Conservation (phyloP, 2,797 vertebrate genomes). For the Buceros bicornis region DNA sequence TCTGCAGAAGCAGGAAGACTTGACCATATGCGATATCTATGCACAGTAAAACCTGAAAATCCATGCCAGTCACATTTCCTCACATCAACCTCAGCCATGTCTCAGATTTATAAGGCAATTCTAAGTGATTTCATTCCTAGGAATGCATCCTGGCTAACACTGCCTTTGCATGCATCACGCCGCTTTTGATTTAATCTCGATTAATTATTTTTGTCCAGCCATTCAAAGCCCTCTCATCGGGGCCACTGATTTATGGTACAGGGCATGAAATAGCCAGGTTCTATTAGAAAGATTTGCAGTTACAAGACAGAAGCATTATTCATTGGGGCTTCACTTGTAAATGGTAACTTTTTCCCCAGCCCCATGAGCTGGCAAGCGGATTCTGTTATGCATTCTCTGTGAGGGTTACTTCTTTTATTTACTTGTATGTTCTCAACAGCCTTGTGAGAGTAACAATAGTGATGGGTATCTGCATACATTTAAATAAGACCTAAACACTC, state of each 20-base stretch:
- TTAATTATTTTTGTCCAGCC: slow-evolving; percentile 62
- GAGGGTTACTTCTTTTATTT: not conserved
- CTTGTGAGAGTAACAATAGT: not conserved
- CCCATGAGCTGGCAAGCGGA: not conserved
- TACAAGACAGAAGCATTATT: slow-evolving; percentile 10
- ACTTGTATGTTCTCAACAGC: not conserved
- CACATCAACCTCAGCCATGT: not conserved
- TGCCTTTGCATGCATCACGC: not conserved
- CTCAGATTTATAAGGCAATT: slow-evolving; percentile 61
- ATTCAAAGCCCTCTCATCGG: not conserved
- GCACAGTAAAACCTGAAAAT: slow-evolving; percentile 37
- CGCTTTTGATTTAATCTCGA: slow-evolving; percentile 62
- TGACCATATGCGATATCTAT: not conserved
- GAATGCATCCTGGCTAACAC: slow-evolving; percentile 22
- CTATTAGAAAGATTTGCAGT: slow-evolving; percentile 52
- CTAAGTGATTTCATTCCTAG: not conserved
- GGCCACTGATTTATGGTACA: slow-evolving; percentile 35
- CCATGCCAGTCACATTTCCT: slow-evolving; percentile 5
- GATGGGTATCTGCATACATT: not conserved
- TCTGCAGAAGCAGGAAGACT: not conserved
- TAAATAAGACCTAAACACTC: not conserved
- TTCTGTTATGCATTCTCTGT: not conserved
- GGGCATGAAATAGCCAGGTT: slow-evolving; percentile 35
- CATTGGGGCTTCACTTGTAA: slow-evolving; percentile 3
- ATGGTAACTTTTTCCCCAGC: not conserved